Evolutionary conservation across 2,797 vertebrate species (phyloP).

Genomic region (Cichlasoma orientale): DNA sequence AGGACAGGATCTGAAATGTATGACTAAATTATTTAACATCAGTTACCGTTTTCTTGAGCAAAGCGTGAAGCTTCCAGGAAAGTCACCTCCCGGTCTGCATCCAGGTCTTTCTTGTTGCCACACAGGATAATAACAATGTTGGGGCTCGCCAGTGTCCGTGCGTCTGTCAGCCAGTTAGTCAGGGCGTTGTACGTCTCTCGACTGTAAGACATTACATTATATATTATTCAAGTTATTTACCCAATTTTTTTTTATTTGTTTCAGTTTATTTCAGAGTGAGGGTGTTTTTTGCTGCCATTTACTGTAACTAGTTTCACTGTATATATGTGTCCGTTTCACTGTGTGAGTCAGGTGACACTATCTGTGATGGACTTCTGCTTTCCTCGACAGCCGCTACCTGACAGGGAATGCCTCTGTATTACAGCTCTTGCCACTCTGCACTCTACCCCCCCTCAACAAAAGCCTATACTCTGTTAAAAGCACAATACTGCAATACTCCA

Average conservation of each 20-base stretch:
- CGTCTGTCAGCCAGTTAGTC: slow-evolving; percentile 93
- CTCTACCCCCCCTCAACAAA: not conserved
- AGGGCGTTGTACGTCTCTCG: slow-evolving; percentile 93
- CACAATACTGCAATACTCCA: slow-evolving; percentile 44
- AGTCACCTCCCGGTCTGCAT: slow-evolving; percentile 92
- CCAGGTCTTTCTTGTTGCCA: slow-evolving; percentile 95
- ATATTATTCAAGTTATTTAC: not conserved
- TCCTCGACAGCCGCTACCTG: slow-evolving; percentile 3
- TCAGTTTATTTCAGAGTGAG: not conserved
- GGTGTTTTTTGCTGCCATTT: not conserved
- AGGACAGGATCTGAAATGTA: not conserved
- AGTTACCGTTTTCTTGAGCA: slow-evolving; percentile 92
- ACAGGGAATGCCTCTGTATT: slow-evolving; percentile 50
- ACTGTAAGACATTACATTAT: slow-evolving; percentile 65
- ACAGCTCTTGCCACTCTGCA: slow-evolving; percentile 55
- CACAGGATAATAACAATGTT: slow-evolving; percentile 95
- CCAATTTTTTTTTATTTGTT: not conserved
- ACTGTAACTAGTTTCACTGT: not conserved
- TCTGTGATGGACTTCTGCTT: slow-evolving; percentile 52
- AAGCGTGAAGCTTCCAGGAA: slow-evolving; percentile 94
- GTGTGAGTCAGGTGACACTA: slow-evolving; percentile 18
- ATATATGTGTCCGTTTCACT: not conserved
- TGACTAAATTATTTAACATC: not conserved
- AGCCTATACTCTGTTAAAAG: slow-evolving; percentile 14
- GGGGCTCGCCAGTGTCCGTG: slow-evolving; percentile 91